Percentiles rank a stretch among this genome's conserved stretches.
These are phyloP conservation scores for Tachyglossus aculeatus DNA, from an alignment of 2,797 vertebrate species.

Conservation along the genomic window DNA sequence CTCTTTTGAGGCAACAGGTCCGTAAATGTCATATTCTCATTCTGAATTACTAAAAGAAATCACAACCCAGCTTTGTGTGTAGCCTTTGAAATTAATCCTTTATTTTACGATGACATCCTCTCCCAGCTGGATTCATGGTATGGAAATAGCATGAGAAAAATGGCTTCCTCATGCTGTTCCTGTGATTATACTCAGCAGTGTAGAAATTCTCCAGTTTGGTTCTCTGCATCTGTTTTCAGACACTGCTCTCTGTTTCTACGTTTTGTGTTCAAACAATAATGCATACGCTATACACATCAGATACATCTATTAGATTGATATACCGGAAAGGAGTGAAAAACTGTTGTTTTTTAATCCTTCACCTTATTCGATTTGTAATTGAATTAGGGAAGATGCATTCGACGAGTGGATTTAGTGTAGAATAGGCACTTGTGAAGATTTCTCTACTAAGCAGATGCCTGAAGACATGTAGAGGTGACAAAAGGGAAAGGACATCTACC, in stretches of 20 bases:
- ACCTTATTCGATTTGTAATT: neutral
- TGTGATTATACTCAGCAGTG: neutral
- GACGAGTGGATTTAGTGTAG: neutral
- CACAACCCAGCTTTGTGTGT: neutral
- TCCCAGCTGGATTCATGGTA: neutral
- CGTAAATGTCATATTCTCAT: neutral
- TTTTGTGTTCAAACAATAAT: conserved; percentile 20
- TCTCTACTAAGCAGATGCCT: neutral
- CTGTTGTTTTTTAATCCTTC: conserved; percentile 17
- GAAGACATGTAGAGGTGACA: neutral
- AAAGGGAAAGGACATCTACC: neutral
- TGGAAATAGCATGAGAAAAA: conserved; percentile 33
- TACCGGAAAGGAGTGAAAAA: conserved; percentile 35
- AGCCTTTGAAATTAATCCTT: conserved; percentile 3
- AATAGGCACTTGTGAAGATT: neutral
- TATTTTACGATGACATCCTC: neutral
- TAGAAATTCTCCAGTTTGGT: conserved; percentile 13
- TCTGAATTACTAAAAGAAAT: conserved; percentile 17
- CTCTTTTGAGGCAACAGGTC: neutral
- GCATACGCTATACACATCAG: neutral
- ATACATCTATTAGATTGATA: conserved; percentile 29
- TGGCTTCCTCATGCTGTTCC: neutral
- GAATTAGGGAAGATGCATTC: conserved; percentile 29
- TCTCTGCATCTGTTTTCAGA: neutral
- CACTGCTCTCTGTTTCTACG: conserved; percentile 8